A percentile compares a stretch with the other conserved stretches of the same genome.
Evolutionary conservation across 2,797 vertebrate species (phyloP).

Genomic region (Avahi laniger): DNA sequence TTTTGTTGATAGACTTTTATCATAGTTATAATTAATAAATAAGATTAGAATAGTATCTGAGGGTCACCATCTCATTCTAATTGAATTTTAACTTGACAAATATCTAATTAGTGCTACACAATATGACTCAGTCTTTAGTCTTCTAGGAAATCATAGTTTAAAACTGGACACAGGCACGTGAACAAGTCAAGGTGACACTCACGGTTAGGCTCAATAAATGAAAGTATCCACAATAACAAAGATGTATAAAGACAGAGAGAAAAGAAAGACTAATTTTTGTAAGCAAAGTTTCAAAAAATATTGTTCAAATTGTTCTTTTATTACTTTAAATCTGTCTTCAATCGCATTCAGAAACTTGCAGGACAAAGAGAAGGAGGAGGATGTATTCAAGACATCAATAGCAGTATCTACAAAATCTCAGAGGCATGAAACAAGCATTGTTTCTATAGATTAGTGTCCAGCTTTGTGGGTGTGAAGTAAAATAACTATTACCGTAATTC

Average conservation of each 20-base stretch:
- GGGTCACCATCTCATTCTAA: background rate
- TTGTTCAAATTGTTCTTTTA: background rate
- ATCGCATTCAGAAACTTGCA: background rate
- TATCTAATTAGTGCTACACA: background rate
- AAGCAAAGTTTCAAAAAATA: background rate
- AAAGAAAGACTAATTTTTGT: background rate
- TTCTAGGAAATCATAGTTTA: background rate
- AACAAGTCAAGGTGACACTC: background rate
- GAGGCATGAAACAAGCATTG: accelerated
- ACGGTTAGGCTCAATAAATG: background rate
- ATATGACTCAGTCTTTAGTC: background rate
- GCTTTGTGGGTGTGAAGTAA: no score
- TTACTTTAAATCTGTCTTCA: background rate
- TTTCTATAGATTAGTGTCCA: background rate
- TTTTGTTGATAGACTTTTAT: background rate
- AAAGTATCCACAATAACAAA: background rate
- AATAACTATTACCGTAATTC: background rate
- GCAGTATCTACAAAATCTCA: background rate
- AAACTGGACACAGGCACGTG: background rate
- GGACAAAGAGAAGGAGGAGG: background rate
- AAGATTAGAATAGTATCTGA: background rate
- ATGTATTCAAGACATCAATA: background rate
- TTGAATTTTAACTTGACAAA: background rate
- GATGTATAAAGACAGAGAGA: background rate
- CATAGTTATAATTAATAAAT: background rate